phyloP scores from a whole-genome alignment of 1,140 invertebrate genomes.

The Stegodyphus mimosarum region DNA sequence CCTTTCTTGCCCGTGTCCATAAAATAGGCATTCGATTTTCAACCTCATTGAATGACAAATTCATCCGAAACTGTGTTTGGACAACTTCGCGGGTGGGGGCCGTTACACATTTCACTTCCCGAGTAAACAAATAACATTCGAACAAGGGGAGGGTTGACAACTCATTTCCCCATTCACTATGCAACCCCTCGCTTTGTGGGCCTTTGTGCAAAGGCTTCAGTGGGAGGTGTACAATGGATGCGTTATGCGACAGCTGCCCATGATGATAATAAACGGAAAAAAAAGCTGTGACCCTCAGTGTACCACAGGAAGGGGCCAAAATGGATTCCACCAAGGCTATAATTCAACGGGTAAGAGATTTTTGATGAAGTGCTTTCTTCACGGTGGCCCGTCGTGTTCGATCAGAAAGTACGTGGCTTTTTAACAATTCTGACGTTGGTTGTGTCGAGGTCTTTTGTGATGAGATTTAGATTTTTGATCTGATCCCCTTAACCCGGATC shows the following conservation, averaged over 20 bases:
- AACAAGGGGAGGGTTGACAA: background rate
- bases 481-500: no score
- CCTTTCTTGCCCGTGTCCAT: no score
- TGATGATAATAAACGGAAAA: background rate
- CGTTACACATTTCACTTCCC: background rate
- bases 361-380: background rate
- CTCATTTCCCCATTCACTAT: background rate
- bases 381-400: background rate
- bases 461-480: no score
- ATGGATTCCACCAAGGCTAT: background rate
- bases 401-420: no score
- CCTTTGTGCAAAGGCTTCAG: no score
- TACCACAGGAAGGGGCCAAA: background rate
- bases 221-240: background rate
- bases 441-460: no score
- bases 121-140: slow-evolving; percentile 38
- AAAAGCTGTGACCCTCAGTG: background rate
- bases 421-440: no score
- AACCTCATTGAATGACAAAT: background rate
- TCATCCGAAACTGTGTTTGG: slow-evolving; percentile 1
- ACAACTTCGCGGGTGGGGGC: slow-evolving; percentile 3
- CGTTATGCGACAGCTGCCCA: slow-evolving; percentile 30
- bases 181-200: background rate
- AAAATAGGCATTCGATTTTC: background rate
- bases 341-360: background rate